Percentiles rank a stretch among this genome's conserved stretches.
Conservation (phyloP, 37 sponge, comb jelly and placozoan species). For the Dysidea cf. avara region DNA sequence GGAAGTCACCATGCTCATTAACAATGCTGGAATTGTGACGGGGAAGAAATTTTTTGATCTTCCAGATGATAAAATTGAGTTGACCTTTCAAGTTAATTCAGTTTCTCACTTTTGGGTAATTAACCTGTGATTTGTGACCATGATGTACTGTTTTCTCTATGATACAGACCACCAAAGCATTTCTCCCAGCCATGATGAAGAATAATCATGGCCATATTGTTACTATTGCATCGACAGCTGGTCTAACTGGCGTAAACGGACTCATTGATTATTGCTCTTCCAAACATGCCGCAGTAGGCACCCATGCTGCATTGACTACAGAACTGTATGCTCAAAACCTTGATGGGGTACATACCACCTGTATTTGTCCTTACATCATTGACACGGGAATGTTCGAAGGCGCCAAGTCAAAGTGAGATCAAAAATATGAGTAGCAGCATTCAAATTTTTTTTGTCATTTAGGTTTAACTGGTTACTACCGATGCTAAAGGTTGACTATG, state of each 20-base stretch:
- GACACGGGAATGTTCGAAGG: slow-evolving; percentile 93
- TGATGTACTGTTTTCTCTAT: too few species aligned
- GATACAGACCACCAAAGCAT: slow-evolving; percentile 81
- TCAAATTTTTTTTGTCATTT: too few species aligned
- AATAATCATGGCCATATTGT: slow-evolving; percentile 86
- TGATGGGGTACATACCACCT: slow-evolving; percentile 74
- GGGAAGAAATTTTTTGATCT: slow-evolving; percentile 74
- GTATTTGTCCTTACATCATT: slow-evolving; percentile 87
- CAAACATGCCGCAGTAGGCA: slow-evolving; percentile 84
- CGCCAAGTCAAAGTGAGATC: slow-evolving; percentile 67
- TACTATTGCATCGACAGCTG: slow-evolving; percentile 88
- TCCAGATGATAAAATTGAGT: slow-evolving; percentile 60
- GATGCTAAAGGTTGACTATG: slow-evolving; percentile 43
- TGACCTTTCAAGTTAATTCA: slow-evolving; percentile 72
- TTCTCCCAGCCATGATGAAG: slow-evolving; percentile 81
- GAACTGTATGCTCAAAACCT: slow-evolving; percentile 50
- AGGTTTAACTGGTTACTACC: too few species aligned
- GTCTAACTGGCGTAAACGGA: slow-evolving; percentile 77
- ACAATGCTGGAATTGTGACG: slow-evolving; percentile 88
- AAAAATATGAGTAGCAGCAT: too few species aligned
- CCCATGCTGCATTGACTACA: slow-evolving; percentile 52
- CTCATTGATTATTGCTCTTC: slow-evolving; percentile 89
- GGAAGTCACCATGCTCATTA: slow-evolving; percentile 80
- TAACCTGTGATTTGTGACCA: too few species aligned
- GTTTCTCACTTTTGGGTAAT: slow-evolving; percentile 91